Base-by-base conservation (phyloP, 2,888 invertebrate genomes). In the Drosophila paramelanica region DNA sequence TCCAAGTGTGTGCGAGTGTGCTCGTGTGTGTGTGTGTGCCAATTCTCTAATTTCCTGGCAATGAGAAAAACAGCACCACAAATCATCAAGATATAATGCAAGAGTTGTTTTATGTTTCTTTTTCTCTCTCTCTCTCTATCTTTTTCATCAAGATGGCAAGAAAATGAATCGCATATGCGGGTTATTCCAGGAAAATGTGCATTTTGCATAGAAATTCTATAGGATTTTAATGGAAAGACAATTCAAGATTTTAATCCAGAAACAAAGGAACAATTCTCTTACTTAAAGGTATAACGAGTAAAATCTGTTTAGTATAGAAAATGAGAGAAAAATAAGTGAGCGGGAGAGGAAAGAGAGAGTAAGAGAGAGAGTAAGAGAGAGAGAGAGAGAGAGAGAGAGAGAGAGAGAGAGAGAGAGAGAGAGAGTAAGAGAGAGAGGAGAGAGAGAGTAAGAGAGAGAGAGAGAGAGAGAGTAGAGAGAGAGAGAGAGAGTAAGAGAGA, bases 1-100 rank as follows among this genome's bases (percentile, higher is more conserved):
- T 14, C 5, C 10, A 31, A 10, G 36, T 36, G 36, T 36, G 36
- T 36, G 20, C 38, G 49, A 27, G 25, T 39, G 25, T 58, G 51
- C 60, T 53, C 17, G 17, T 65, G 58, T 61, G 45, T 50, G 47
- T 53, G 56, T 45, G 67, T 79, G 79, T 79, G 69, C 70, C 76
- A 67, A 67, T 80, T 81, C 81, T 87, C 77, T 80, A 80, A 83
- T 81, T 83, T 81, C 67, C 77, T 68, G 67, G 67, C 67, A 64
- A 43, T 56, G 65, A 47, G 60, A 71, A 69, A 86, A 85, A 73
- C 73, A 79, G 49, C 62, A 52, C 66, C 79, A 78, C 88, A 79
- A 88, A 81, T 88, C 78, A 84, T 50, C 47, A 73, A 76, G 67
- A 67, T 74, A 46, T 66, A 55, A 80, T 75, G 64, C 51, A 69